Evolutionary conservation across 2,888 invertebrate genomes (phyloP).

Genomic region (Andrena camellia): DNA sequence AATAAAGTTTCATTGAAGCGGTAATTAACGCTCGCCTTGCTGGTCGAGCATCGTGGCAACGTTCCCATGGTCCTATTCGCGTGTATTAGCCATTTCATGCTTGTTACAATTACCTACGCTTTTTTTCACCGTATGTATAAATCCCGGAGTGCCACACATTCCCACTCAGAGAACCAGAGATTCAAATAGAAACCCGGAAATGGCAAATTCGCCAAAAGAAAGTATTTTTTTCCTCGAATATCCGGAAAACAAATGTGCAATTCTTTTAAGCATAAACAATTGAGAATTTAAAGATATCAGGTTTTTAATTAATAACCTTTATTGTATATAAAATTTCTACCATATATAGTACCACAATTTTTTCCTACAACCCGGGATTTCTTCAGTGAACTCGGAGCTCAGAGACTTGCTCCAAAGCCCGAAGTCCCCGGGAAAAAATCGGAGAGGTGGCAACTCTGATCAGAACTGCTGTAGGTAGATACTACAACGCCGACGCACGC

Average conservation of each 20-base stretch:
- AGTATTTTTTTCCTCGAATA: too few species aligned
- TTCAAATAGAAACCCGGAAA: not conserved
- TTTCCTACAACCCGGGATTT: too few species aligned
- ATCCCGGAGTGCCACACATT: not conserved
- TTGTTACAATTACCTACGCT: conserved; percentile 39
- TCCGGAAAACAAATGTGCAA: too few species aligned
- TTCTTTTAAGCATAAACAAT: too few species aligned
- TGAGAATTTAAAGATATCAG: too few species aligned
- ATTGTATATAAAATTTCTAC: not conserved
- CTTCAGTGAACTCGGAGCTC: too few species aligned
- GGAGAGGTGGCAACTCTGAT: too few species aligned
- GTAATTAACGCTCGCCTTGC: not conserved
- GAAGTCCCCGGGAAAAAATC: too few species aligned
- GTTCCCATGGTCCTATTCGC: conserved; percentile 36
- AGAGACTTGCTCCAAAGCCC: too few species aligned
- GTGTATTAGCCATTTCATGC: conserved; percentile 32
- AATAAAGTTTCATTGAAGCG: not conserved
- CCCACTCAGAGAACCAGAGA: not conserved
- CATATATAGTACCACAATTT: too few species aligned
- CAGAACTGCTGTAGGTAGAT: too few species aligned
- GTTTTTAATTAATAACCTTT: not conserved
- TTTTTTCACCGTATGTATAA: not conserved
- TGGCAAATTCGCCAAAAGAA: too few species aligned
- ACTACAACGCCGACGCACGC: not conserved
- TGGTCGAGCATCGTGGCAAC: not conserved